Evolutionary conservation across 1,140 invertebrate genomes (phyloP).

Genomic region (Ruditapes philippinarum): DNA sequence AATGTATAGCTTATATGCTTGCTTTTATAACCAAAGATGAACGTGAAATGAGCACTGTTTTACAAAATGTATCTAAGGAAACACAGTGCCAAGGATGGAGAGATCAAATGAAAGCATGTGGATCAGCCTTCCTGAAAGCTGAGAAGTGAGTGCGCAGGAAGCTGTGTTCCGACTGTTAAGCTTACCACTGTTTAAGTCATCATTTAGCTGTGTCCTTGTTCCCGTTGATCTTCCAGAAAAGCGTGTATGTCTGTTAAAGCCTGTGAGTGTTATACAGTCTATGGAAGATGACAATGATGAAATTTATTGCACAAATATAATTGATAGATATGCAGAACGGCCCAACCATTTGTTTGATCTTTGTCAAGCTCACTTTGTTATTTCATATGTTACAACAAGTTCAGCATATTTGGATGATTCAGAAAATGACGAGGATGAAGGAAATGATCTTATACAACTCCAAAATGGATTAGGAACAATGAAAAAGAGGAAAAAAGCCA

Average conservation of each 20-base stretch:
- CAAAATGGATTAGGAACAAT: slow-evolving; percentile 38
- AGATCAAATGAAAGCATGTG: slow-evolving; percentile 13
- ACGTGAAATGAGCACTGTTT: slow-evolving; percentile 30
- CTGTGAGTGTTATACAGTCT: background rate
- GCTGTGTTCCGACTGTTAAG: background rate
- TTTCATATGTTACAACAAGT: background rate
- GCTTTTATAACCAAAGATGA: slow-evolving; percentile 65
- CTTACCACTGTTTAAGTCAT: background rate
- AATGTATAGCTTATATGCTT: slow-evolving; percentile 60
- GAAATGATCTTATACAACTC: background rate
- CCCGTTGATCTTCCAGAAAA: background rate
- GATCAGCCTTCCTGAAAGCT: background rate
- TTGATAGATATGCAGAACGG: slow-evolving; percentile 21
- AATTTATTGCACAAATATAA: slow-evolving; percentile 6
- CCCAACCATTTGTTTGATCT: background rate
- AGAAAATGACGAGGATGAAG: background rate
- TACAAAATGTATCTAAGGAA: slow-evolving; percentile 22
- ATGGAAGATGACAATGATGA: slow-evolving; percentile 47
- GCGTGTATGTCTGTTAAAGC: slow-evolving; percentile 14
- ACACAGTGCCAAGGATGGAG: background rate
- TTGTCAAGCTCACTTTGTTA: slow-evolving; percentile 45
- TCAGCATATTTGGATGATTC: background rate
- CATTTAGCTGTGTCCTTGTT: background rate
- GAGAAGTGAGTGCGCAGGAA: slow-evolving; percentile 24
- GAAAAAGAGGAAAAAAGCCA: slow-evolving; percentile 27